Percentiles rank a stretch among this genome's conserved stretches.
Evolutionary conservation across 1,140 invertebrate species (phyloP).

Genomic region (Anoplolepis gracilipes): DNA sequence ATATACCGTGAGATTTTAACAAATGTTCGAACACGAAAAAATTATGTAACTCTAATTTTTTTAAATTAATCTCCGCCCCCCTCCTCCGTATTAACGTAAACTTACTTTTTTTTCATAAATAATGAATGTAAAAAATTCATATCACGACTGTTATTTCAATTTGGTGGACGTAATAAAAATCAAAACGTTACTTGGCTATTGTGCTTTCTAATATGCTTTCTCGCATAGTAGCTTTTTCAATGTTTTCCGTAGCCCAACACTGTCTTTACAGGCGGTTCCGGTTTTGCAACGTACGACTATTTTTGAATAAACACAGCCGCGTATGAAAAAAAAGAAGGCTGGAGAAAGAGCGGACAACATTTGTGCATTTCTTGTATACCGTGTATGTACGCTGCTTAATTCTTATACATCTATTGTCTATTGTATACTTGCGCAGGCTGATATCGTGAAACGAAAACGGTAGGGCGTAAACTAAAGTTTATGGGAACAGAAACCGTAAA

Average conservation of each 20-base stretch:
- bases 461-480: slow-evolving; percentile 48
- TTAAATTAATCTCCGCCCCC: background rate
- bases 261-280: background rate
- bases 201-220: slow-evolving; percentile 10
- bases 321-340: slow-evolving; percentile 4
- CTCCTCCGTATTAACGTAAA: too few relatives aligned
- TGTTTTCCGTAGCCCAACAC: too few relatives aligned
- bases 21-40: slow-evolving; percentile 60
- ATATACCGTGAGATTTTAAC: slow-evolving; percentile 75
- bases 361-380: slow-evolving; percentile 67
- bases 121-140: too few relatives aligned
- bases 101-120: background rate
- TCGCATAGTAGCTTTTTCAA: background rate
- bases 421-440: slow-evolving; percentile 16
- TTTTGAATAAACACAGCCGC: slow-evolving; percentile 34
- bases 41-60: background rate
- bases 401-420: slow-evolving; percentile 5
- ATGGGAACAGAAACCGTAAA: slow-evolving; percentile 80
- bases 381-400: slow-evolving; percentile 31
- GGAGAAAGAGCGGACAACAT: slow-evolving; percentile 58
- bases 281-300: slow-evolving; percentile 31
- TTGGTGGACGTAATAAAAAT: background rate
- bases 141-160: background rate
- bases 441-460: slow-evolving; percentile 45
- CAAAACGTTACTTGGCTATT: background rate